Evolutionary conservation across 2,113 vertebrate species (phyloP).

Genomic region (Oryctolagus cuniculus): mOryCun1.1 NC_091441.1:22855501-22856000

Average conservation of each 20-base stretch:
- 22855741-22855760: constrained; percentile 50
- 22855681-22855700: no score
- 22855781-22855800: not conserved
- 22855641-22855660: no score
- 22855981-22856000: not conserved
- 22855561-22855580: no score
- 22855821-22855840: not conserved
- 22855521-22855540: no score
- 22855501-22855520: no score
- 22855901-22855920: not conserved
- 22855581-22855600: no score
- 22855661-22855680: no score
- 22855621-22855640: no score
- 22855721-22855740: constrained; percentile 20
- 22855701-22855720: not conserved
- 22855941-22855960: not conserved
- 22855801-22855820: not conserved
- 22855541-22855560: no score
- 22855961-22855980: not conserved
- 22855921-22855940: not conserved
- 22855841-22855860: not conserved
- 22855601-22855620: no score
- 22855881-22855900: not conserved
- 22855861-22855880: not conserved
- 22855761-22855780: not conserved